phyloP scores from a whole-genome alignment of 30 jellyfish, hydroid and myxozoan genomes.

The Rhopilema esculentum region DNA sequence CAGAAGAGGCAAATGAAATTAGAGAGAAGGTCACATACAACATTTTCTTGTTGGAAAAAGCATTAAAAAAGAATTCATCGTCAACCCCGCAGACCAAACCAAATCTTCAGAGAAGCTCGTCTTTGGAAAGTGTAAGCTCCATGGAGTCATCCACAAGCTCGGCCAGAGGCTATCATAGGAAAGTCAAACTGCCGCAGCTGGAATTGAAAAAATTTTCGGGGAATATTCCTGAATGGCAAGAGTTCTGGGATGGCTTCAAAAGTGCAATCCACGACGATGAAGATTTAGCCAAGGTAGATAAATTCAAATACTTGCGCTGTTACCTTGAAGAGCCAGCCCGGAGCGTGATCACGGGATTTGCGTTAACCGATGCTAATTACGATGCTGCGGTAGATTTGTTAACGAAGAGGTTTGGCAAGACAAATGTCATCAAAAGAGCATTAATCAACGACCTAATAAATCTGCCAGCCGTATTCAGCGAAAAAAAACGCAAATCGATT shows the following conservation, averaged over 20 bases:
- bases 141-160: conserved; percentile 8
- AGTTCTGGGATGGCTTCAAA: no score
- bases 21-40: neutral
- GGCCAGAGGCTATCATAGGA: neutral
- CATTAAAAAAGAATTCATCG: neutral
- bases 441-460: neutral
- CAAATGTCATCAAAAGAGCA: neutral
- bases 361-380: conserved; percentile 25
- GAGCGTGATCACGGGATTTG: no score
- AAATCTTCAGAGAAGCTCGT: conserved; percentile 4
- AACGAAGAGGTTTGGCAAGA: conserved; percentile 7
- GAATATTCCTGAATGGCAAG: no score
- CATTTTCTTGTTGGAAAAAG: neutral
- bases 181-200: no score
- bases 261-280: no score
- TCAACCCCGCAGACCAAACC: conserved; percentile 6
- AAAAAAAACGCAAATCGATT: conserved; percentile 10
- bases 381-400: conserved; percentile 20
- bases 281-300: no score
- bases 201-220: no score
- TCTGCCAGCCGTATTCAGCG: conserved; percentile 22
- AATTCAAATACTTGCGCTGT: no score
- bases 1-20: conserved; percentile 23
- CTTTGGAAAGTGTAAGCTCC: neutral
- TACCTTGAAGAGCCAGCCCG: no score